phyloP scores from a whole-genome alignment of 2,888 invertebrate genomes.

The Acanthosepion pharaonis region DNA sequence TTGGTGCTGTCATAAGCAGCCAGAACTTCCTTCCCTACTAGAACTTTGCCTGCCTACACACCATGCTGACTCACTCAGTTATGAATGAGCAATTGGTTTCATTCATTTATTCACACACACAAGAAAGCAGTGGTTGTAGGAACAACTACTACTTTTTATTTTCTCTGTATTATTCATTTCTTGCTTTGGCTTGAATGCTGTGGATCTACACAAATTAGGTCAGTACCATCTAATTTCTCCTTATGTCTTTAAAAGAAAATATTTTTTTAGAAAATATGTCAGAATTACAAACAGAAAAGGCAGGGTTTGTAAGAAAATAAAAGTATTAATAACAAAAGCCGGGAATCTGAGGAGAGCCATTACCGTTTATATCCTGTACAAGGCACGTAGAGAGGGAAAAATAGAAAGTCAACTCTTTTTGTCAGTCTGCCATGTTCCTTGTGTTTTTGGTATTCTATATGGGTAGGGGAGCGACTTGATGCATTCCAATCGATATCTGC shows the following conservation, averaged over 20 bases:
- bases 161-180: background rate
- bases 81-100: background rate
- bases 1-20: background rate
- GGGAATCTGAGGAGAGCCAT: too few relatives aligned
- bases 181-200: background rate
- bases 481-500: constrained; percentile 21
- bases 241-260: background rate
- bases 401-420: background rate
- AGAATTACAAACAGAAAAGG: too few relatives aligned
- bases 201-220: background rate
- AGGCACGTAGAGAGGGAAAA: too few relatives aligned
- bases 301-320: too few relatives aligned
- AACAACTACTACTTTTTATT: background rate
- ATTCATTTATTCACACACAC: background rate
- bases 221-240: background rate
- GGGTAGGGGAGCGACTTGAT: background rate
- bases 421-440: constrained; percentile 7
- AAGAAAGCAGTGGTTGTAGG: background rate
- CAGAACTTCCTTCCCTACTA: background rate
- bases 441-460: background rate
- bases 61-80: background rate
- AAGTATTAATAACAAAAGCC: background rate
- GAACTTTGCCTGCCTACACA: constrained; percentile 33
- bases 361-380: too few relatives aligned
- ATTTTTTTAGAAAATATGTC: background rate